Base-by-base conservation (phyloP, 2,888 invertebrate species). In the Pasiphila rectangulata region DNA sequence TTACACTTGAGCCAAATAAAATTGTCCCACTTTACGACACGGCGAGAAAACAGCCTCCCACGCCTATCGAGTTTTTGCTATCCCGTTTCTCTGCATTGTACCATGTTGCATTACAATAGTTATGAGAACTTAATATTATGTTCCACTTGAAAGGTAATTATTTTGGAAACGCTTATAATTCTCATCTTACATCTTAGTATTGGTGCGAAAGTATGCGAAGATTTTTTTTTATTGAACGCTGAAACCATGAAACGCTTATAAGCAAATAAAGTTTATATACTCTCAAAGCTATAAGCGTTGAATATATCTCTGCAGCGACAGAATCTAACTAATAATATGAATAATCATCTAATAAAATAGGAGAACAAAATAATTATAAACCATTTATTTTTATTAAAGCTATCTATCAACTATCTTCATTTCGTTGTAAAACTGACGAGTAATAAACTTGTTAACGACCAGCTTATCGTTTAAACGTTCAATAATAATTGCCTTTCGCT, bases 21-120 rank as follows among this genome's bases (percentile, higher is more conserved):
- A 69, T 56, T 69, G 64, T 51, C 63, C 67, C 59, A 73, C 63
- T 65, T 69, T 64, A 61, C 72, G 61, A 64, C 69, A 75, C 62
- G 34, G 12, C 51, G 55, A 63, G 66, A 76, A 66, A 73, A 75
- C 69, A 57, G 56, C 63, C 74, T 79, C 81, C 56, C 82, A 80
- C 69, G 64, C 63, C 65, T 68, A 65, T 63, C 50, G 45, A 50
- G 63, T 79, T 79, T 80, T 78, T 74, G 60, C 61, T 66, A 61
- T 66, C 59, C 67, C 67, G 69, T 72, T 72, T 76, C 70, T 71
- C 70, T 62, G 57, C 64, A 62, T 56, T 61, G 59, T 52, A 56
- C 50, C 52, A 54, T 79, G 72, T 66, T 58, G 78, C 72, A 82
- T 76, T 72, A 17, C 32, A 16, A 32, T 32, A 69, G 47, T 64